A percentile compares a stretch with the other conserved stretches of the same genome.
These are phyloP conservation scores for Hiodon tergisus DNA, from an alignment of 2,113 vertebrate species.

Conservation along the genomic window DNA sequence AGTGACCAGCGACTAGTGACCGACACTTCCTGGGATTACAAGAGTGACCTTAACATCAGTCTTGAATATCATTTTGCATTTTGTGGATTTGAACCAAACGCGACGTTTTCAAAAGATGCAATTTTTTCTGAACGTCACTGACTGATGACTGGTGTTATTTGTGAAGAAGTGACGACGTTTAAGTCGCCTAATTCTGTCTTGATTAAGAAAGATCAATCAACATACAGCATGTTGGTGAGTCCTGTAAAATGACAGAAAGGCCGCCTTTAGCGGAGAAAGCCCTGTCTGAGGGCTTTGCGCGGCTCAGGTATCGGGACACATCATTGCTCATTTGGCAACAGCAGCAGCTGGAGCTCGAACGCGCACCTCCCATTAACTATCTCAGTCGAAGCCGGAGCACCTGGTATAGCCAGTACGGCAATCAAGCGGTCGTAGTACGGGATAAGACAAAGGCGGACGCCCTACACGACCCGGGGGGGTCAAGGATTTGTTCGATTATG, in stretches of 20 bases:
- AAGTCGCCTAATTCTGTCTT: not conserved
- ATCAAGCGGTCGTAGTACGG: constrained; percentile 81
- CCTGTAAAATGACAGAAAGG: constrained; percentile 53
- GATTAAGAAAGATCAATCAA: not conserved
- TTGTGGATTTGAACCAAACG: too few relatives aligned
- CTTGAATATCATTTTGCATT: too few relatives aligned
- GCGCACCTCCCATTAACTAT: constrained; percentile 65
- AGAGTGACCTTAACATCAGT: too few relatives aligned
- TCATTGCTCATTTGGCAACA: constrained; percentile 90
- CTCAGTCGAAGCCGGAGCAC: constrained; percentile 80
- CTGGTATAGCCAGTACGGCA: constrained; percentile 87
- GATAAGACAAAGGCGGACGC: constrained; percentile 63
- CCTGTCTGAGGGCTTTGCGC: constrained; percentile 68
- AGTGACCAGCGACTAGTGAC: too few relatives aligned
- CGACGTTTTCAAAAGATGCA: too few relatives aligned
- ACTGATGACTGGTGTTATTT: too few relatives aligned
- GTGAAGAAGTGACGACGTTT: not conserved
- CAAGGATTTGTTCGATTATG: constrained; percentile 80
- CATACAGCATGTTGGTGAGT: not conserved
- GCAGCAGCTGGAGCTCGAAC: constrained; percentile 74
- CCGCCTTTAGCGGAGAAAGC: constrained; percentile 78
- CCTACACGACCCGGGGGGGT: constrained; percentile 61
- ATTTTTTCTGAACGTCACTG: too few relatives aligned
- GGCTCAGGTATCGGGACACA: constrained; percentile 77
- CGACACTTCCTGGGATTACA: too few relatives aligned